A percentile compares a stretch with the other conserved stretches of the same genome.
These are phyloP conservation scores for Chloroceryle inda DNA, from an alignment of 2,797 vertebrate genomes.

Conservation along the genomic window DNA sequence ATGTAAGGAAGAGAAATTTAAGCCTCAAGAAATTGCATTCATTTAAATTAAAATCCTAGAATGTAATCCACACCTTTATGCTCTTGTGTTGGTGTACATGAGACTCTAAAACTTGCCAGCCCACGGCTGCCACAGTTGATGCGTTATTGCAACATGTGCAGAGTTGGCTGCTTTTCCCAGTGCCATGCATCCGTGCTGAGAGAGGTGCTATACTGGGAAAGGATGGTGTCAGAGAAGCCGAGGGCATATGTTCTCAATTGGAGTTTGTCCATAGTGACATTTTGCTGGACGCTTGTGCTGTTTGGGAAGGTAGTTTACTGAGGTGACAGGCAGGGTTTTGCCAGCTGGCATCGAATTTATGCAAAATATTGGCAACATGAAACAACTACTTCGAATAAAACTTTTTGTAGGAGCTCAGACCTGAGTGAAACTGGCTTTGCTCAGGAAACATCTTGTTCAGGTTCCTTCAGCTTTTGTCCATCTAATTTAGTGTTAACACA, in stretches of 20 bases:
- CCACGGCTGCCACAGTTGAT: background rate
- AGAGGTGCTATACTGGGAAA: background rate
- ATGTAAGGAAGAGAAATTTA: background rate
- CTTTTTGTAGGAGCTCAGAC: background rate
- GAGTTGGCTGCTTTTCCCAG: constrained; percentile 7
- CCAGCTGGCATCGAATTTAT: background rate
- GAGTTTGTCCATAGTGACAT: background rate
- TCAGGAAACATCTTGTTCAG: background rate
- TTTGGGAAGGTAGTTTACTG: background rate
- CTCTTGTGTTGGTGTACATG: background rate
- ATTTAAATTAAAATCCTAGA: constrained; percentile 9
- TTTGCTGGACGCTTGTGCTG: background rate
- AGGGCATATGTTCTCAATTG: constrained; percentile 3
- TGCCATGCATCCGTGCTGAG: background rate
- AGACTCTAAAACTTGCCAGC: background rate
- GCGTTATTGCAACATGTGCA: background rate
- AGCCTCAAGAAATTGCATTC: background rate
- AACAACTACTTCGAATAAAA: background rate
- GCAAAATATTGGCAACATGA: background rate
- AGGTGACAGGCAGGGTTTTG: constrained; percentile 2
- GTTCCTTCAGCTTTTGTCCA: background rate
- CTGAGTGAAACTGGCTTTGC: background rate
- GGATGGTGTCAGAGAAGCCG: background rate
- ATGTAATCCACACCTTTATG: background rate
- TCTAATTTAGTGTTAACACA: background rate